phyloP scores from a whole-genome alignment of 2,888 invertebrate species.

The Digitonthophagus gazella region DNA sequence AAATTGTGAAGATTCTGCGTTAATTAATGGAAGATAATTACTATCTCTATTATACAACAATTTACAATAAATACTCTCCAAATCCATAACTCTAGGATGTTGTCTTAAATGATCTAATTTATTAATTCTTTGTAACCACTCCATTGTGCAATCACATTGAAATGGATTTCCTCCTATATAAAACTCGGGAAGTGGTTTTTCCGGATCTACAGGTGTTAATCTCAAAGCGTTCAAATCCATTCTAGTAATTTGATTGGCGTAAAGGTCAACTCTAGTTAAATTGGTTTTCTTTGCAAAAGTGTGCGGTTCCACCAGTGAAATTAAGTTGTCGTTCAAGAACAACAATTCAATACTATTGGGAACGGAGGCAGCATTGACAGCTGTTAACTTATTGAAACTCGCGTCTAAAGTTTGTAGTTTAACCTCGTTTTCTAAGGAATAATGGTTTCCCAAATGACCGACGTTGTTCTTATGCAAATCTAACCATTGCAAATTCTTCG shows the following conservation, averaged over 20 bases:
- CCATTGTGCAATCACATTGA: constrained; percentile 92
- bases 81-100: constrained; percentile 87
- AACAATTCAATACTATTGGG: constrained; percentile 83
- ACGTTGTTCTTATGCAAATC: constrained; percentile 88
- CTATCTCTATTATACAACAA: constrained; percentile 80
- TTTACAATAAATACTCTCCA: constrained; percentile 86
- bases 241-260: constrained; percentile 86
- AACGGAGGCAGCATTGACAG: constrained; percentile 72
- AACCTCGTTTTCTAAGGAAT: constrained; percentile 67
- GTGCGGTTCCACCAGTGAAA: constrained; percentile 81
- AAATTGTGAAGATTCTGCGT: constrained; percentile 86
- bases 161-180: constrained; percentile 93
- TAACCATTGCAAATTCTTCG: constrained; percentile 79
- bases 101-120: constrained; percentile 78
- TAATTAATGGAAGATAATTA: constrained; percentile 80
- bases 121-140: constrained; percentile 92
- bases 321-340: constrained; percentile 86
- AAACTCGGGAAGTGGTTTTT: constrained; percentile 79
- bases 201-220: constrained; percentile 75
- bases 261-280: constrained; percentile 86
- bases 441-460: constrained; percentile 73
- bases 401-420: constrained; percentile 81
- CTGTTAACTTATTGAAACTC: constrained; percentile 84
- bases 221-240: constrained; percentile 87
- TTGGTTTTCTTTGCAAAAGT: constrained; percentile 87